phyloP scores from a whole-genome alignment of 2,797 vertebrate species.

The Onychomys torridus region DNA sequence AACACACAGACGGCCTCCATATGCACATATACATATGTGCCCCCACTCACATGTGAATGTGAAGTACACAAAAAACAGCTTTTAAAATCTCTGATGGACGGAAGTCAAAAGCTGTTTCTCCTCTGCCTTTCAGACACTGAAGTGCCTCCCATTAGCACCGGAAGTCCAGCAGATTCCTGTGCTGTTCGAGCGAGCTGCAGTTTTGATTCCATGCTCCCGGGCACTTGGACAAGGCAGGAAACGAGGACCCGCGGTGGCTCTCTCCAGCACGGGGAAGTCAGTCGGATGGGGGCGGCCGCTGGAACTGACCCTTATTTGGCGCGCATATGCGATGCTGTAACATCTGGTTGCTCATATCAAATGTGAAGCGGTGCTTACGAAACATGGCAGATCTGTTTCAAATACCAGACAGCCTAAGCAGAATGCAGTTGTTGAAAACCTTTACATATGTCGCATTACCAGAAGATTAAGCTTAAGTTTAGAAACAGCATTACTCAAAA shows the following conservation, averaged over 20 bases:
- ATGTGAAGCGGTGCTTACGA: neutral
- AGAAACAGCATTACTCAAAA: slow-evolving; percentile 41
- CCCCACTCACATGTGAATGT: neutral
- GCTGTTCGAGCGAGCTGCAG: neutral
- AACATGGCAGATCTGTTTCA: slow-evolving; percentile 23
- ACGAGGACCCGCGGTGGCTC: neutral
- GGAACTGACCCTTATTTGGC: neutral
- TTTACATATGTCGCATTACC: neutral
- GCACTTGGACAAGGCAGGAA: neutral
- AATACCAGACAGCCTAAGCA: neutral
- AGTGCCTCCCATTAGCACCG: neutral
- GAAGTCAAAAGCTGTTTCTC: slow-evolving; percentile 21
- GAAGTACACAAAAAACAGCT: neutral
- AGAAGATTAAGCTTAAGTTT: neutral
- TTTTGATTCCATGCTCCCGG: neutral
- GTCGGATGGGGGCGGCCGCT: neutral
- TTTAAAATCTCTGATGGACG: neutral
- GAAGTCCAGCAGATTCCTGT: neutral
- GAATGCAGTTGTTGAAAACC: slow-evolving; percentile 20
- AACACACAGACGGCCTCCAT: neutral
- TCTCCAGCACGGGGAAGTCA: neutral
- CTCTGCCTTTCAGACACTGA: slow-evolving; percentile 13
- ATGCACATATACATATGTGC: neutral
- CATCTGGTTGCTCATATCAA: neutral
- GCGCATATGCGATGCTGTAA: neutral